A percentile compares a stretch with the other conserved stretches of the same genome.
These are phyloP conservation scores for Goniozus legneri DNA, from an alignment of 1,140 invertebrate species.

Conservation along the genomic window DNA sequence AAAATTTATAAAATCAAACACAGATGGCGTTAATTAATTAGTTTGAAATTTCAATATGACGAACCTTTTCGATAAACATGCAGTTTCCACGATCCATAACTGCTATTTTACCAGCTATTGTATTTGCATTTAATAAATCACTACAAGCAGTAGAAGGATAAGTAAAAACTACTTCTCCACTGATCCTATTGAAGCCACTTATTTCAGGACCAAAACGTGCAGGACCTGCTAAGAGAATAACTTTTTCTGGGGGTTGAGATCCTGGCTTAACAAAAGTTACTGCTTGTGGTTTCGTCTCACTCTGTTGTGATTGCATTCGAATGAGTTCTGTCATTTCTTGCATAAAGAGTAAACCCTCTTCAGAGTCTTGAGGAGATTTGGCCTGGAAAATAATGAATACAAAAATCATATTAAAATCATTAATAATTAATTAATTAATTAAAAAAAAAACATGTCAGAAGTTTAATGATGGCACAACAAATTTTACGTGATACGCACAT, in stretches of 20 bases:
- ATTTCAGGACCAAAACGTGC: constrained; percentile 88
- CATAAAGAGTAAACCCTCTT: constrained; percentile 93
- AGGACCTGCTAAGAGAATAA: constrained; percentile 74
- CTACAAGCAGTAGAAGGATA: constrained; percentile 69
- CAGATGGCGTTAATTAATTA: background rate
- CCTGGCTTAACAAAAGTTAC: constrained; percentile 54
- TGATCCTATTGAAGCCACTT: constrained; percentile 57
- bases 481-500: constrained; percentile 53
- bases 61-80: constrained; percentile 92
- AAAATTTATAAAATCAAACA: background rate
- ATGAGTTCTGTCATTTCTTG: constrained; percentile 94
- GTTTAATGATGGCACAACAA: background rate
- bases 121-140: constrained; percentile 60
- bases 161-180: constrained; percentile 62
- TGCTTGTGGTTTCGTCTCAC: constrained; percentile 59
- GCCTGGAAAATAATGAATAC: constrained; percentile 61
- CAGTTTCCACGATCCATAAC: constrained; percentile 86
- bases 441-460: background rate
- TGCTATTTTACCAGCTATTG: constrained; percentile 73
- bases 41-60: background rate
- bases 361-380: constrained; percentile 76
- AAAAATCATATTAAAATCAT: background rate
- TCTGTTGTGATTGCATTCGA: constrained; percentile 64
- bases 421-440: background rate
- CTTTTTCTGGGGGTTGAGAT: constrained; percentile 36